Conservation (phyloP, 1,140 invertebrate species). For the Calephelis virginiensis region DNA sequence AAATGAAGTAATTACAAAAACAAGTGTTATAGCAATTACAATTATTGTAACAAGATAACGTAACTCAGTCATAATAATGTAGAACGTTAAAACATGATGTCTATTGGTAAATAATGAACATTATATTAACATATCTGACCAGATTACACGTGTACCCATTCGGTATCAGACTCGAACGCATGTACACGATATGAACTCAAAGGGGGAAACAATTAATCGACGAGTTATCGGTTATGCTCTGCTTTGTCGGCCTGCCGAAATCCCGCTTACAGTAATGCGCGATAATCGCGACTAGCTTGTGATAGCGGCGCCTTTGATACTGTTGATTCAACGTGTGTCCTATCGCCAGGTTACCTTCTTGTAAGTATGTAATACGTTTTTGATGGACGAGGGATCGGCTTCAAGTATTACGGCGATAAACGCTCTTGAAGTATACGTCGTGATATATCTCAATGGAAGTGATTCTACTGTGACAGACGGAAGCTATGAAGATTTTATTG, state of each 20-base stretch:
- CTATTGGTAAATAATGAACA: conserved; percentile 46
- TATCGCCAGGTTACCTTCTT: conserved; percentile 66
- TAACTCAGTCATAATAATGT: neutral
- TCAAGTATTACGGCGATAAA: conserved; percentile 48
- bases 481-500: conserved; percentile 25
- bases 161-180: conserved; percentile 46
- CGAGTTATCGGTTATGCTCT: conserved; percentile 51
- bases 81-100: conserved; percentile 32
- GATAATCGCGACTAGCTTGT: conserved; percentile 76
- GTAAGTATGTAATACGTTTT: conserved; percentile 70
- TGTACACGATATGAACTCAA: conserved; percentile 49
- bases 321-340: conserved; percentile 58
- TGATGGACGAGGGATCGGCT: conserved; percentile 69
- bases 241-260: conserved; percentile 81
- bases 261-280: conserved; percentile 95
- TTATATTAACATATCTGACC: conserved; percentile 29
- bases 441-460: conserved; percentile 27
- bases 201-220: conserved; percentile 69
- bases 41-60: neutral
- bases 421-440: conserved; percentile 31
- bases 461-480: conserved; percentile 37
- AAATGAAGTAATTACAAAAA: too few species aligned
- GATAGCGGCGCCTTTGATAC: conserved; percentile 71
- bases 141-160: conserved; percentile 53
- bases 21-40: neutral